Conservation (phyloP, 1,140 invertebrate species). For the Bombus waltoni region DNA sequence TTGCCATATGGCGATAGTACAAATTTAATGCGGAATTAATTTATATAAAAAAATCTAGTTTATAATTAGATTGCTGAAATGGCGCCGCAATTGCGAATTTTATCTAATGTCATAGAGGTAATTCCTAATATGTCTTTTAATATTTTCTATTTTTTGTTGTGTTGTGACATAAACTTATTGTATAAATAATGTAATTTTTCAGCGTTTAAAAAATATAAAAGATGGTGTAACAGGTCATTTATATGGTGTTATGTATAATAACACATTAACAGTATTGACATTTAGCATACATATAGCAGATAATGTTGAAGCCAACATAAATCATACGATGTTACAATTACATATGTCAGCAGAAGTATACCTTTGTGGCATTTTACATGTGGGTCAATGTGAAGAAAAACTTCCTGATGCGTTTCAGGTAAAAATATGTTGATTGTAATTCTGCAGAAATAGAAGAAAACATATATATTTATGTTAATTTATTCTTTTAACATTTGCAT, state of each 20-base stretch:
- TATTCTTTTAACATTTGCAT: neutral
- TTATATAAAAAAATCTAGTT: slow-evolving; percentile 25
- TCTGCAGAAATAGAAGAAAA: neutral
- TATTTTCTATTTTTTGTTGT: neutral
- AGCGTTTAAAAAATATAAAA: slow-evolving; percentile 84
- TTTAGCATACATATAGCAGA: slow-evolving; percentile 83
- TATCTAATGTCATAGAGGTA: slow-evolving; percentile 75
- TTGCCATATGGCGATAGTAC: slow-evolving; percentile 36
- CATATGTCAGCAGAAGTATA: slow-evolving; percentile 89
- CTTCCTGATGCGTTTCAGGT: slow-evolving; percentile 86
- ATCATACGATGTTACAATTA: slow-evolving; percentile 84
- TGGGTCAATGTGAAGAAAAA: slow-evolving; percentile 83
- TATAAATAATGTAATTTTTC: slow-evolving; percentile 62
- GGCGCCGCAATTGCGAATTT: slow-evolving; percentile 73
- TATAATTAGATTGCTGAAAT: slow-evolving; percentile 51
- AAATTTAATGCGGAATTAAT: neutral
- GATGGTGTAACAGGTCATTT: slow-evolving; percentile 86
- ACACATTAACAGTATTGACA: slow-evolving; percentile 86
- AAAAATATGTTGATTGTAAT: slow-evolving; percentile 31
- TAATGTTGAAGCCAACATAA: slow-evolving; percentile 83
- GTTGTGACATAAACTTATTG: neutral
- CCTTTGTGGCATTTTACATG: slow-evolving; percentile 88
- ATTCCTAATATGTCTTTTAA: neutral
- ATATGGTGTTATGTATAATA: slow-evolving; percentile 89
- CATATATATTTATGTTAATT: neutral